Base-by-base conservation (phyloP, 2,888 invertebrate species). In the Xestia sexstrigata region DNA sequence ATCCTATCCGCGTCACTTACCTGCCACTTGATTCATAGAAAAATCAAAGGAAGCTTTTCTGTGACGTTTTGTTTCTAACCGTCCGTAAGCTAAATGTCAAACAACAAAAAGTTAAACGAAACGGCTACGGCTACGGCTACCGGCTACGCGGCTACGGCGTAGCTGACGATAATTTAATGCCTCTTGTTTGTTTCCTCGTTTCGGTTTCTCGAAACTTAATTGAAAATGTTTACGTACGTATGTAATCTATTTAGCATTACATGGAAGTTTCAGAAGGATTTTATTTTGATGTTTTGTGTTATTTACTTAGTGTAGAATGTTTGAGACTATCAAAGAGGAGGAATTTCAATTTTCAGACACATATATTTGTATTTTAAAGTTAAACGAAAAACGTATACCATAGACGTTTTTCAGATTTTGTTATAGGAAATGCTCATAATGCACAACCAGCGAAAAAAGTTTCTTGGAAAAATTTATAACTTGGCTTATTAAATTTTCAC, bases 101-200 rank as follows among this genome's bases (percentile, higher is more conserved):
- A 35, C 35, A 35, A 35, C 35, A 4, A 35, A 35, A 2, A 35
- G 35, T 35, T 35, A 35, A 5, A 35, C 35, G 35, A 35, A 35
- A 35, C 35, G 35, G 35, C 35, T n/a, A n/a, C n/a, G n/a, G n/a
- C n/a, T n/a, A n/a, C n/a, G n/a, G n/a, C n/a, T n/a, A n/a, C n/a
- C n/a, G 42, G 62, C 77, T 80, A 78, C 80, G 77, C 49, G 35
- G 74, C 87, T 86, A 87, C 85, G 86, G 49, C 79, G 87, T 86
- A 80, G 78, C 80, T 47, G 45, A 66, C 60, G 77, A 68, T 69
- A 55, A 70, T 63, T 70, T 42, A 72, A 74, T 76, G 23, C 42
- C 60, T 17, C 62, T 63, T 63, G 66, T 76, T 70, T 58, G 26
- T 72, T 75, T 66, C 55, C 62, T 75, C 60, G 60, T 71, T 79